Conservation (phyloP, 35 echinoderm and acorn worm genomes). For the Chiridota heheva region DNA sequence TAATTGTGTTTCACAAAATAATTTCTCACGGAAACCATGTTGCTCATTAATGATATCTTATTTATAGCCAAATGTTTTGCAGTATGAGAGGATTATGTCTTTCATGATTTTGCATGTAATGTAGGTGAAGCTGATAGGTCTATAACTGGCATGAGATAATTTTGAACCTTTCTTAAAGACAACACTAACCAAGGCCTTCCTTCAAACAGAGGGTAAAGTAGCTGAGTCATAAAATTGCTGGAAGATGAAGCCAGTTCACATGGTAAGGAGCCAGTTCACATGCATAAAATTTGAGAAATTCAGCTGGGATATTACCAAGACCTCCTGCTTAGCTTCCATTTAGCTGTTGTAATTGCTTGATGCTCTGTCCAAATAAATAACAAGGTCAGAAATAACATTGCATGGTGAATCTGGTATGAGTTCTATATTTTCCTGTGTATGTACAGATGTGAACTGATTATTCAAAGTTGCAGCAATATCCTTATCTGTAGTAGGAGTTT, state of each 20-base stretch:
- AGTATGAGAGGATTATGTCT: conserved; percentile 49
- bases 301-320: conserved; percentile 44
- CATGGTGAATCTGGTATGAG: conserved; percentile 14
- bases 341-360: conserved; percentile 43
- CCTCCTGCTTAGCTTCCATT: conserved; percentile 53
- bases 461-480: conserved; percentile 37
- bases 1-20: conserved; percentile 53
- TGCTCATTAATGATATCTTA: conserved; percentile 63
- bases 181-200: conserved; percentile 36
- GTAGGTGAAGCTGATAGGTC: conserved; percentile 55
- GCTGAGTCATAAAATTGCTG: conserved; percentile 46
- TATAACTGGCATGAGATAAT: conserved; percentile 42
- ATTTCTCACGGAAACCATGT: conserved; percentile 54
- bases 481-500: conserved; percentile 15
- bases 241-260: conserved; percentile 47
- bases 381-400: conserved; percentile 4
- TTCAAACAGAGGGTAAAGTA: conserved; percentile 41
- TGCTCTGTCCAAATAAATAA: conserved; percentile 23
- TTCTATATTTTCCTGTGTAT: conserved; percentile 2
- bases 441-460: conserved; percentile 39
- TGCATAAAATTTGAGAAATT: conserved; percentile 35
- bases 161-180: conserved; percentile 58
- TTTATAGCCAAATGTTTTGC: conserved; percentile 38
- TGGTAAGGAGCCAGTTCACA: conserved; percentile 41
- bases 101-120: conserved; percentile 56